Percentiles rank a stretch among this genome's conserved stretches.
phyloP scores from a whole-genome alignment of 2,113 vertebrate species.

The Psilopsiagon aurifrons region DNA sequence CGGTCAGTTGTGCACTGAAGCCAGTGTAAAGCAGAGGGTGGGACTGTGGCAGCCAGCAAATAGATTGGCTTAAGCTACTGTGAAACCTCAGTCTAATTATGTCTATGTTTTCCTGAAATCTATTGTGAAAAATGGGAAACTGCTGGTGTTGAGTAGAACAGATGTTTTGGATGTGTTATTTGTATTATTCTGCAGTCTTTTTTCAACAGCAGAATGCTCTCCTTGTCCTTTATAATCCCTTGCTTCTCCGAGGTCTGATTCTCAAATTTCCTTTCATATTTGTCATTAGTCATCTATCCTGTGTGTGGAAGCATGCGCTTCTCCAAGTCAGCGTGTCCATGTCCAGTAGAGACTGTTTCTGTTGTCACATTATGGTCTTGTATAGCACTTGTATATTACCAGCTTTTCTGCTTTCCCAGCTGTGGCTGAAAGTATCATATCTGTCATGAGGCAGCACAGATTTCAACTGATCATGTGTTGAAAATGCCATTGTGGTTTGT shows the following conservation, averaged over 20 bases:
- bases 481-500: neutral
- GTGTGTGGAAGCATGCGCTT: neutral
- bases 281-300: neutral
- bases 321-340: fast-evolving
- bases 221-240: neutral
- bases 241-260: neutral
- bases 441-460: neutral
- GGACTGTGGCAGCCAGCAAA: neutral
- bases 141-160: neutral
- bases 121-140: neutral
- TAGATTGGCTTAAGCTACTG: neutral
- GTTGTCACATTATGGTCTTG: neutral
- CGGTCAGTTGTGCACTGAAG: neutral
- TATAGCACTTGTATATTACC: neutral
- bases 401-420: neutral
- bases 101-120: neutral
- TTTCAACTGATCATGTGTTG: neutral
- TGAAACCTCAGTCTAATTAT: constrained; percentile 9
- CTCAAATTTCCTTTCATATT: neutral
- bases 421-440: fast-evolving
- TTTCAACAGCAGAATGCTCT: neutral
- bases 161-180: neutral
- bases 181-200: neutral
- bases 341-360: neutral
- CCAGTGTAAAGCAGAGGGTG: neutral